Base-by-base conservation (phyloP, 2,888 invertebrate genomes). In the Chaitophorus viminalis region DNA sequence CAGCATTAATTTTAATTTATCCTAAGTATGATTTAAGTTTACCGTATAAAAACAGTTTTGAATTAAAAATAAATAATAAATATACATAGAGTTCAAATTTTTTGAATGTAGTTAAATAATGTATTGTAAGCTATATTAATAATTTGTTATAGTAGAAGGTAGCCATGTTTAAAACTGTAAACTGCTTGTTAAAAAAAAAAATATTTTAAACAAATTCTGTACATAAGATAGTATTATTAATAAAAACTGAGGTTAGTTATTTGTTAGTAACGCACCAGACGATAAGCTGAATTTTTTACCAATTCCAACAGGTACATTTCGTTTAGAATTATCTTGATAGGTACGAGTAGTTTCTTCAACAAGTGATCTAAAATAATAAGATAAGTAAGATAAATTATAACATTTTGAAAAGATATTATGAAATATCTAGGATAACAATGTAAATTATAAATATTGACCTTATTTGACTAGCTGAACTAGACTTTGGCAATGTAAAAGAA, bases 281-380 rank as follows among this genome's bases (percentile, higher is more conserved):
- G 90, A 90, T 88, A 90, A 90, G 87, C 87, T 87, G 84, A 90
- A 90, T 89, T 90, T 90, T 90, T 90, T 90, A 90, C 90, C 90
- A 89, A 90, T 90, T 89, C 90, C 90, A 54, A 89, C 88, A 52
- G 90, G 90, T 81, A 90, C 87, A 87, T 87, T 87, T 81, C 87
- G 72, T 75, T 81, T 87, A 76, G 46, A 68, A 60, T 65, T 60
- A 46, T 87, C 79, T 60, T 60, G 86, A 74, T 81, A 9, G 21
- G 54, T 60, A 72, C 54, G 86, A 72, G 78, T 72, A 8, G 39
- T 60, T 29, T 87, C 87, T 79, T 87, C 87, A 65, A 87, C 46
- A 33, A 87, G 39, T 79, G 87, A 87, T 33, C 87, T 87, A 78
- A 60, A 60, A 25, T 21, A 25, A 21, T 4, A 60, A 21, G n/a